Conservation (phyloP, 2,113 vertebrate genomes). For the Trinectes maculatus region DNA sequence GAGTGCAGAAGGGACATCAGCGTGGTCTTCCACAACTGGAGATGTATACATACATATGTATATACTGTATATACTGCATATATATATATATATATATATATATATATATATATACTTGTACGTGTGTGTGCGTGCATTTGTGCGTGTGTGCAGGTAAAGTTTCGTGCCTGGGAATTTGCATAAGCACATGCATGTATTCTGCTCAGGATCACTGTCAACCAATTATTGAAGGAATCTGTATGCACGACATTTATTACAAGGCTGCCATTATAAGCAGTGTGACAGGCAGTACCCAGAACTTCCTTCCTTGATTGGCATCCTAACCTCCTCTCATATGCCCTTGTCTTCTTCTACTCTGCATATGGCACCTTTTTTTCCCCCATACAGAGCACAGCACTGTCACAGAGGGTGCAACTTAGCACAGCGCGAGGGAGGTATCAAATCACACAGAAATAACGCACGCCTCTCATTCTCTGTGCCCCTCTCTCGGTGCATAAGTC, state of each 20-base stretch:
- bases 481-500: conserved; percentile 19
- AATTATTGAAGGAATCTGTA: conserved; percentile 68
- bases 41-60: not conserved
- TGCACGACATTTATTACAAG: conserved; percentile 28
- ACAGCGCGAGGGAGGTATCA: conserved; percentile 34
- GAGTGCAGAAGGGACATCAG: conserved; percentile 16
- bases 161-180: conserved; percentile 48
- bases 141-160: conserved; percentile 32
- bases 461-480: conserved; percentile 22
- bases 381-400: conserved; percentile 21
- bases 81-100: not conserved
- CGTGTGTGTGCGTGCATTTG: not conserved
- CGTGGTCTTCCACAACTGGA: conserved; percentile 2
- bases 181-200: conserved; percentile 61
- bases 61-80: too few relatives aligned
- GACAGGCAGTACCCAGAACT: conserved; percentile 44
- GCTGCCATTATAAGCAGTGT: conserved; percentile 41
- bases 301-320: conserved; percentile 65
- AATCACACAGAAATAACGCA: conserved; percentile 57
- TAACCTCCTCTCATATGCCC: conserved; percentile 48
- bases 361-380: conserved; percentile 22
- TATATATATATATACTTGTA: not conserved
- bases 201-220: conserved; percentile 58
- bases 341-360: conserved; percentile 49
- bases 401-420: conserved; percentile 45